Base-by-base conservation (phyloP, 2,797 vertebrate genomes). In the Masticophis lateralis region DNA sequence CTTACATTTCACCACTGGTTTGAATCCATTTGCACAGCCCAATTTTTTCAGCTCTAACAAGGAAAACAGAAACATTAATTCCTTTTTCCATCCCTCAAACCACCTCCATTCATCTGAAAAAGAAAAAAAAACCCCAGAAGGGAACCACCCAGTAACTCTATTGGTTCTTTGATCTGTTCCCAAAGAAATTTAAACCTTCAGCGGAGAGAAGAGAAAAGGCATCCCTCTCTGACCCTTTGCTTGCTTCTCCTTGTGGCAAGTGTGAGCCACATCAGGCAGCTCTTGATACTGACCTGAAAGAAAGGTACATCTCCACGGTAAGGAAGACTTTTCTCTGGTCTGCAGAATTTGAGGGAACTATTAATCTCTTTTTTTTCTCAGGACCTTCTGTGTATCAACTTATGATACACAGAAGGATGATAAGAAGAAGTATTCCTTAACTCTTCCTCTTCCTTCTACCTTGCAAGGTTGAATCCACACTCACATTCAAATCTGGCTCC, bases 101-200 rank as follows among this genome's bases (percentile, higher is more conserved):
- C 37, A 69, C 25, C 0, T 94, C 93, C 92, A 94, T 97, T 95
- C 92, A 93, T 95, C 93, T 93, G 93, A 95, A 94, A 95, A 96
- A 92, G 94, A 12, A 7, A 18, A 53, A 28, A 59, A 63, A 37
- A 61, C 27, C 27, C 96, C 56, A 94, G 94, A 86, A 97, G 94
- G 95, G 94, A 91, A 96, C 97, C 96, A 97, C 97, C 98, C 98
- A 90, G 95, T 96, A 95, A 96, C 95, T 97, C 95, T 96, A 97
- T 97, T 98, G 98, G 98, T 97, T 98, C 89, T 96, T 96, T 97
- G 95, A 93, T 96, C 97, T 96, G 96, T 57, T 94, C 95, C 94
- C 0, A n/a, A 91, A 86, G 47, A 96, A 95, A 98, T 98, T 98
- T 98, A 98, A 98, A 97, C 95, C 96, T 96, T 94, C 66, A 9